A percentile compares a stretch with the other conserved stretches of the same genome.
Conservation (phyloP, 2,888 invertebrate species). For the Pilophorus perplexus region DNA sequence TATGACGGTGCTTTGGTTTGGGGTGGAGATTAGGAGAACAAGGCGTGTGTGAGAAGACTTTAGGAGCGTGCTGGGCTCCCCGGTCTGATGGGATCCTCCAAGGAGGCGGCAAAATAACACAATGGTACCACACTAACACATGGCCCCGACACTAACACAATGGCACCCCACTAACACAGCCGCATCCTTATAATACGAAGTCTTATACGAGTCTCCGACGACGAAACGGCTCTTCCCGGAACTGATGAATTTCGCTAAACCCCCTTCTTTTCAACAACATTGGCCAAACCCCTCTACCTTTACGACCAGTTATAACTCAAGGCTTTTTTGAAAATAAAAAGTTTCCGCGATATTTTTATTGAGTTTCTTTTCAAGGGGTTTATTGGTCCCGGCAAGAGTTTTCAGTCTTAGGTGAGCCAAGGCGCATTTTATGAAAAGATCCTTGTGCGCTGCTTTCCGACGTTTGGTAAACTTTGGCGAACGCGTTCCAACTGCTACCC, state of each 20-base stretch:
- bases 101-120: conserved; percentile 20
- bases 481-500: too few species aligned
- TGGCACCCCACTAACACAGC: not conserved
- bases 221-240: conserved; percentile 8
- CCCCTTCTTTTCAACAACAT: conserved; percentile 27
- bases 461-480: too few species aligned
- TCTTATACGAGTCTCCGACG: conserved; percentile 1
- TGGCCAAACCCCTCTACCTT: conserved; percentile 22
- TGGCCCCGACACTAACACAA: conserved; percentile 10
- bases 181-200: too few species aligned
- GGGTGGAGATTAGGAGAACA: too few species aligned
- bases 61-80: not conserved
- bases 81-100: conserved; percentile 6
- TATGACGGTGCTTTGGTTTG: too few species aligned
- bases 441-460: not conserved
- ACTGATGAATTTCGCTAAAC: conserved; percentile 30
- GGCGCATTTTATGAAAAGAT: conserved; percentile 23
- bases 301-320: conserved; percentile 23
- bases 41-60: not conserved
- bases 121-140: not conserved
- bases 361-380: conserved; percentile 19
- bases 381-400: conserved; percentile 22
- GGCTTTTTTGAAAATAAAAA: conserved; percentile 7
- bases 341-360: conserved; percentile 22
- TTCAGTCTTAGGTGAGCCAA: conserved; percentile 8